Base-by-base conservation (phyloP, 2,797 vertebrate species). In the Anomalospiza imberbis region DNA sequence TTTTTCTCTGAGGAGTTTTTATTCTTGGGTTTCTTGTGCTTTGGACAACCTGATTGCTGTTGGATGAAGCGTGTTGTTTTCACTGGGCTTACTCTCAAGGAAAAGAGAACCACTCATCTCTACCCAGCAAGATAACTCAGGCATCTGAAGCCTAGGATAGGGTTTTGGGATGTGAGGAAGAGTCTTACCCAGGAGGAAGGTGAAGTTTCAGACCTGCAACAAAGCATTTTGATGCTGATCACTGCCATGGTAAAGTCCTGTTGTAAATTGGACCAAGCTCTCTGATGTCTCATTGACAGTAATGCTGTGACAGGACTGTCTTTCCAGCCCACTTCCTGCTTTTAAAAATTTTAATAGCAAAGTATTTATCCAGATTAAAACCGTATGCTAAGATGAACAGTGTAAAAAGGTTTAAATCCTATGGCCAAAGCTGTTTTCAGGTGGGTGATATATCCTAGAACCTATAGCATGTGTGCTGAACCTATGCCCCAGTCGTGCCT, bases 231-330 rank as follows among this genome's bases (percentile, higher is more conserved):
- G 45, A 24, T 74, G 73, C 18, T 36, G 54, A 81, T 13, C 8
- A 3, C 22, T 67, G 36, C 16, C 10, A 2, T 26, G 11, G 40
- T 57, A 9, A 67, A 57, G 12, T 44, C 42, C 57, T 60, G 24
- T 6, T 16, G 3, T 10, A 17, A 62, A 24, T 0, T 63, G 40
- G 85, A 70, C 36, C 10, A 3, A 2, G 1, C 6, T 85, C 5
- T 61, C 36, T 73, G 25, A 25, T 24, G 7, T 45, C 53, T 65
- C 8, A 10, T 9, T 55, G 67, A 7, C 31, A 44, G 10, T 29
- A 61, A 44, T 22, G 31, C 19, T 10, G 6, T 15, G 24, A 31
- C 12, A 67, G 16, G 19, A 76, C 9, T 57, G 57, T 21, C 12
- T 31, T 87, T 74, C 38, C n/a, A 19, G 21, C 12, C 14, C 15